Conservation (phyloP, 1,140 invertebrate species). For the Neodiprion fabricii region DNA sequence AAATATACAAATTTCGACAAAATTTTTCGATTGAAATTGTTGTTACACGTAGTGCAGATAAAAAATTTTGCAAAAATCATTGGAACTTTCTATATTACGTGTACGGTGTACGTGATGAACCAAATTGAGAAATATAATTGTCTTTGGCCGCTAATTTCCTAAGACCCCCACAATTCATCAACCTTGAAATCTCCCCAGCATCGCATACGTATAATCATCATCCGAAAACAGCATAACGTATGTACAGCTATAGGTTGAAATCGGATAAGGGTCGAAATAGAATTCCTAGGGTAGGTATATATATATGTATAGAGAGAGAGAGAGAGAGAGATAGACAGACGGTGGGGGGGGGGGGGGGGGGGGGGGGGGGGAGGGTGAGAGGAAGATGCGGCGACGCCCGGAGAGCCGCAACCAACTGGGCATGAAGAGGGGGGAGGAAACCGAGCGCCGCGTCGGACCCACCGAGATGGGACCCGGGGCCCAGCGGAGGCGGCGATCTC, state of each 20-base stretch:
- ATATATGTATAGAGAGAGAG: neutral
- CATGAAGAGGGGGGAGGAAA: neutral
- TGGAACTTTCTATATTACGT: neutral
- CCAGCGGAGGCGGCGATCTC: conserved; percentile 39
- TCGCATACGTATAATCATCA: neutral
- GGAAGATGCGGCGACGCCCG: conserved; percentile 17
- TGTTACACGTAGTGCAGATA: no score
- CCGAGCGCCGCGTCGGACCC: neutral
- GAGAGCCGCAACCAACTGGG: neutral
- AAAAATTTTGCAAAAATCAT: neutral
- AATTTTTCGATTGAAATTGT: no score
- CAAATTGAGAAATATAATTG: neutral
- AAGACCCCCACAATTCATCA: neutral
- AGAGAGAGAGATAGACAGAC: neutral
- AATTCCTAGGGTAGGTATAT: conserved; percentile 10
- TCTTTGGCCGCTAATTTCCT: no score
- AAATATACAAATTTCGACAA: no score
- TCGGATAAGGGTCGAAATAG: conserved; percentile 28
- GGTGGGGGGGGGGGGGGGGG: conserved; percentile 4
- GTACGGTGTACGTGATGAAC: neutral
- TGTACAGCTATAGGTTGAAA: conserved; percentile 35
- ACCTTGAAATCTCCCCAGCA: neutral
- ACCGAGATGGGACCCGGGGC: conserved; percentile 7
- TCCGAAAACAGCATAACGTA: conserved; percentile 9
- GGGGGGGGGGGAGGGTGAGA: conserved; percentile 10